These are phyloP conservation scores for Spizaetus ornatus DNA, from an alignment of 2,113 vertebrate species.

Conservation along the genomic window DNA sequence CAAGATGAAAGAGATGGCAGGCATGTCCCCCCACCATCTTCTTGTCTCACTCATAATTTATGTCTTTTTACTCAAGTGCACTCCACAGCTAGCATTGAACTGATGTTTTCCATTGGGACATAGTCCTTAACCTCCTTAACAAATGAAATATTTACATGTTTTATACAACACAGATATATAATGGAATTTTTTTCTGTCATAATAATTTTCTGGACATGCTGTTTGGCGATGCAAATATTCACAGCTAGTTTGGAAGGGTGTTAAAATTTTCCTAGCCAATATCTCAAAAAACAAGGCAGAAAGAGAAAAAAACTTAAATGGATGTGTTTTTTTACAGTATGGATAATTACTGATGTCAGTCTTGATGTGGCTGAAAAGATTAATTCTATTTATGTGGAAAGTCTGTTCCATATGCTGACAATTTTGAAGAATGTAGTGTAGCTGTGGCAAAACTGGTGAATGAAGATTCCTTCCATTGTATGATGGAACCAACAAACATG, in stretches of 20 bases:
- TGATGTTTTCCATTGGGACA: neutral
- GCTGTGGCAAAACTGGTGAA: neutral
- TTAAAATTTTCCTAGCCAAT: neutral
- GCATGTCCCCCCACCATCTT: neutral
- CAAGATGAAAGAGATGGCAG: neutral
- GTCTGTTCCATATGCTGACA: neutral
- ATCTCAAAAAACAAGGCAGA: neutral
- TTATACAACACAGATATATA: neutral
- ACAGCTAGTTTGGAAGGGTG: neutral
- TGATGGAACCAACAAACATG: neutral
- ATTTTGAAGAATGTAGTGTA: neutral
- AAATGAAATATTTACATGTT: neutral
- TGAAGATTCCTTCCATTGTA: neutral
- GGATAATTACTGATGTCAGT: neutral
- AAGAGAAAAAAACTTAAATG: neutral
- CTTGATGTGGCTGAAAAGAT: neutral
- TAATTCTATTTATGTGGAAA: neutral
- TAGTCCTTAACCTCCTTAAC: neutral
- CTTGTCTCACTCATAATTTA: neutral
- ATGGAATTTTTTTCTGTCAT: neutral
- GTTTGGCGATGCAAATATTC: neutral
- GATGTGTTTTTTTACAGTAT: neutral
- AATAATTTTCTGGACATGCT: neutral
- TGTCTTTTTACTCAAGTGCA: neutral
- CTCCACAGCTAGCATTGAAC: neutral